A percentile compares a stretch with the other conserved stretches of the same genome.
Conservation (phyloP, 2,888 invertebrate genomes). For the Ectemnius cavifrons region DNA sequence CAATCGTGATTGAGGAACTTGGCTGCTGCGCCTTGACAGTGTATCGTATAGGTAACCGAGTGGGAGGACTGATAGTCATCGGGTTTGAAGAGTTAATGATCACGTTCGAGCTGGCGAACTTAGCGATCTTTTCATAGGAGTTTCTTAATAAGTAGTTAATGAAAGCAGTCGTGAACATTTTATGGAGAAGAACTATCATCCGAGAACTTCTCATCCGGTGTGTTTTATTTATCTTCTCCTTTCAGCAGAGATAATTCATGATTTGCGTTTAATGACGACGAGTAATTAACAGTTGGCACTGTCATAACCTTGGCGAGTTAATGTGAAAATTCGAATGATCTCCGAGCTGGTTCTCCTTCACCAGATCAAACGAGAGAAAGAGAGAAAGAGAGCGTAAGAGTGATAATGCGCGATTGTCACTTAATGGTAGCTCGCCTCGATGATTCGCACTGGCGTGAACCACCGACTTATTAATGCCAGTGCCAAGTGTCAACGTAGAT, state of each 20-base stretch:
- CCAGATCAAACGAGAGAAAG: no score
- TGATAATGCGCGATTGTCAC: slow-evolving; percentile 37
- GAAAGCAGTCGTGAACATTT: no score
- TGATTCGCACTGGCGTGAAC: slow-evolving; percentile 38
- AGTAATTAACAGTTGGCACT: slow-evolving; percentile 33
- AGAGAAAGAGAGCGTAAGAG: no score
- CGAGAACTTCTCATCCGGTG: no score
- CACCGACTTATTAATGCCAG: slow-evolving; percentile 41
- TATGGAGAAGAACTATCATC: no score
- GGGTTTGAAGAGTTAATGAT: no score
- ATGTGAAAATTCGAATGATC: neutral
- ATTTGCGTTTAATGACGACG: slow-evolving; percentile 26
- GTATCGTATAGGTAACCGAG: no score
- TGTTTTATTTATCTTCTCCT: neutral
- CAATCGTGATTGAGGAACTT: no score
- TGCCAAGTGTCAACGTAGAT: slow-evolving; percentile 37
- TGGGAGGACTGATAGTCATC: no score
- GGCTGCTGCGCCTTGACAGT: no score
- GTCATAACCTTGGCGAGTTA: slow-evolving; percentile 30
- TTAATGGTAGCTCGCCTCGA: slow-evolving; percentile 37
- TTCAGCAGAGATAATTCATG: slow-evolving; percentile 23
- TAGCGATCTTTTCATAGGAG: slow-evolving; percentile 10
- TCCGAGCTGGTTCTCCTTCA: neutral
- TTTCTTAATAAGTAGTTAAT: neutral
- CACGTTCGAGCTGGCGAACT: neutral